Percentiles rank a stretch among this genome's conserved stretches.
Conservation (phyloP, 2,113 vertebrate genomes). For the Erythrolamprus reginae region DNA sequence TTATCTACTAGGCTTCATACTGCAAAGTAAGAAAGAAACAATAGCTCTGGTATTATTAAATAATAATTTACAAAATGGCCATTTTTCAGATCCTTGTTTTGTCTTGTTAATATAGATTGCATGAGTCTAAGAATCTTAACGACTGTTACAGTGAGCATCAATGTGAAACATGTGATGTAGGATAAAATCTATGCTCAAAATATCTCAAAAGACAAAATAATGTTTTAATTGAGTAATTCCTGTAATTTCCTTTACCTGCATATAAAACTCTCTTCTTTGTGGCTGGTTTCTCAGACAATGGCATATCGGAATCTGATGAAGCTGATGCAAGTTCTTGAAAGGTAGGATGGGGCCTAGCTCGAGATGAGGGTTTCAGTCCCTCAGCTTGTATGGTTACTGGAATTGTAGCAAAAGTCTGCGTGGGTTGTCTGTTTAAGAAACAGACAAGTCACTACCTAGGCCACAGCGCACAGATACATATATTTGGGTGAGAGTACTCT, state of each 20-base stretch:
- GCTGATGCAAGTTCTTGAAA: slow-evolving; percentile 31
- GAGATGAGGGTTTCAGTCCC: slow-evolving; percentile 21
- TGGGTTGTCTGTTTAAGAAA: slow-evolving; percentile 43
- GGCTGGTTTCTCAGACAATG: slow-evolving; percentile 14
- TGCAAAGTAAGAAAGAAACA: background rate
- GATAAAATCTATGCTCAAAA: background rate
- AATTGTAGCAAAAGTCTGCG: slow-evolving; percentile 39
- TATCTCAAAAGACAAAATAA: background rate
- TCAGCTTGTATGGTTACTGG: background rate
- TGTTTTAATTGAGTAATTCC: background rate
- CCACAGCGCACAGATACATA: background rate
- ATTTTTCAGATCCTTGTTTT: background rate
- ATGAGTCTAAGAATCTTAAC: background rate
- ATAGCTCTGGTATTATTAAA: background rate
- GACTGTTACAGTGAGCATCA: background rate
- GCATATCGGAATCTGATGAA: background rate
- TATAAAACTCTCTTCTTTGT: slow-evolving; percentile 58
- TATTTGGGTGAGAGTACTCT: background rate
- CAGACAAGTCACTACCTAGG: slow-evolving; percentile 16
- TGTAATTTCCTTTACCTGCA: slow-evolving; percentile 56
- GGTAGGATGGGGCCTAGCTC: background rate
- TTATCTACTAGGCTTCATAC: background rate
- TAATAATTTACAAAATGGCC: background rate
- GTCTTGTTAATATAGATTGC: background rate
- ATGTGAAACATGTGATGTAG: background rate